phyloP scores from a whole-genome alignment of 1,140 invertebrate genomes.

The Lerema accius region DNA sequence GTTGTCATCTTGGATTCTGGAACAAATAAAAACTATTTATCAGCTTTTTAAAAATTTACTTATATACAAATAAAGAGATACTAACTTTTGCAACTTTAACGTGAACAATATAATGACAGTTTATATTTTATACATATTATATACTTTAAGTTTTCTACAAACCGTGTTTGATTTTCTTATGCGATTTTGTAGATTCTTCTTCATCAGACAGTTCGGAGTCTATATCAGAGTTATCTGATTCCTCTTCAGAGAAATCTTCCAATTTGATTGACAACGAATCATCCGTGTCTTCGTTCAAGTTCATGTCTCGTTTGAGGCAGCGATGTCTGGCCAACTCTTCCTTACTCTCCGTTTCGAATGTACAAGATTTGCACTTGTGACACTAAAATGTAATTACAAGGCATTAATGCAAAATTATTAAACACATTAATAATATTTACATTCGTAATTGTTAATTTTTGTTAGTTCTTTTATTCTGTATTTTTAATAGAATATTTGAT shows the following conservation, averaged over 20 bases:
- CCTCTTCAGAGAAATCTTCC: constrained; percentile 42
- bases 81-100: too few species aligned
- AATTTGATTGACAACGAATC: constrained; percentile 46
- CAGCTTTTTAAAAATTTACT: too few species aligned
- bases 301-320: constrained; percentile 28
- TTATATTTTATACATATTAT: too few species aligned
- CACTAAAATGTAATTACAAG: too few species aligned
- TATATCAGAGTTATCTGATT: constrained; percentile 44
- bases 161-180: constrained; percentile 41
- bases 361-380: constrained; percentile 42
- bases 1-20: constrained; percentile 38
- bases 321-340: constrained; percentile 42
- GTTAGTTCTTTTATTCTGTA: too few species aligned
- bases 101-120: too few species aligned
- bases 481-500: too few species aligned
- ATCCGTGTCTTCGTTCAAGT: constrained; percentile 32
- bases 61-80: too few species aligned
- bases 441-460: too few species aligned
- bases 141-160: not conserved
- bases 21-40: constrained; percentile 5
- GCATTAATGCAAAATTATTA: too few species aligned
- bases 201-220: constrained; percentile 50
- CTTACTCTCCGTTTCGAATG: constrained; percentile 42
- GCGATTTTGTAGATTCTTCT: constrained; percentile 26
- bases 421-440: too few species aligned